phyloP scores from a whole-genome alignment of 2,888 invertebrate species.

The Sympetrum striolatum region DNA sequence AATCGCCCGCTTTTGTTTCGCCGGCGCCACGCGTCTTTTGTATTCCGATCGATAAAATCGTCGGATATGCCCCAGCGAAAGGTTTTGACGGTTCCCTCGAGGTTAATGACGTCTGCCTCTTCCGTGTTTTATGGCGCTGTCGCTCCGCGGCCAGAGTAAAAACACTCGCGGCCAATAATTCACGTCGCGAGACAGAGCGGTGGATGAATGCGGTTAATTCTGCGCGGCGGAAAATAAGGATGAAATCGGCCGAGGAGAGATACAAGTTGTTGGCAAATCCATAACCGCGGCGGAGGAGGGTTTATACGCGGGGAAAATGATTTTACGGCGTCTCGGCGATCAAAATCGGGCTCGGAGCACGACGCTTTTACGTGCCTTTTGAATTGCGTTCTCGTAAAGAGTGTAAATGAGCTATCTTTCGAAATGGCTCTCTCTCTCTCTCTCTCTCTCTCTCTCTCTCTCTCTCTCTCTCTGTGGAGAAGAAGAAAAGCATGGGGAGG shows the following conservation, averaged over 20 bases:
- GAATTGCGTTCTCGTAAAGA: too few species aligned
- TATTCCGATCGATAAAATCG: neutral
- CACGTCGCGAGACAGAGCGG: neutral
- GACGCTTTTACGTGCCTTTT: too few species aligned
- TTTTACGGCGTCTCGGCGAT: too few species aligned
- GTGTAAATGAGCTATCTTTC: too few species aligned
- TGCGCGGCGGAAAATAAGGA: neutral
- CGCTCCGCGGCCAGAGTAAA: neutral
- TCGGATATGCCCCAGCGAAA: neutral
- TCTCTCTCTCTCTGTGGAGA: too few species aligned
- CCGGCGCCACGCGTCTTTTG: neutral
- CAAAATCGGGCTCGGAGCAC: too few species aligned
- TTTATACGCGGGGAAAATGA: too few species aligned
- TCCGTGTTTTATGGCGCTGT: neutral
- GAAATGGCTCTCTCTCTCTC: too few species aligned
- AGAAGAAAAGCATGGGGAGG: too few species aligned
- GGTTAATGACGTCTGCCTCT: neutral
- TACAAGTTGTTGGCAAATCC: neutral
- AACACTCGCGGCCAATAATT: neutral
- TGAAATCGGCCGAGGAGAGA: neutral
- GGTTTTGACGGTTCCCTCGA: neutral
- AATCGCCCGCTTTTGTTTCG: too few species aligned
- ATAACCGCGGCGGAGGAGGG: neutral
- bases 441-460: too few species aligned
- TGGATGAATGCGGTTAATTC: neutral